A percentile compares a stretch with the other conserved stretches of the same genome.
Conservation (phyloP, 2,888 invertebrate genomes). For the Hydropsyche betteni region DNA sequence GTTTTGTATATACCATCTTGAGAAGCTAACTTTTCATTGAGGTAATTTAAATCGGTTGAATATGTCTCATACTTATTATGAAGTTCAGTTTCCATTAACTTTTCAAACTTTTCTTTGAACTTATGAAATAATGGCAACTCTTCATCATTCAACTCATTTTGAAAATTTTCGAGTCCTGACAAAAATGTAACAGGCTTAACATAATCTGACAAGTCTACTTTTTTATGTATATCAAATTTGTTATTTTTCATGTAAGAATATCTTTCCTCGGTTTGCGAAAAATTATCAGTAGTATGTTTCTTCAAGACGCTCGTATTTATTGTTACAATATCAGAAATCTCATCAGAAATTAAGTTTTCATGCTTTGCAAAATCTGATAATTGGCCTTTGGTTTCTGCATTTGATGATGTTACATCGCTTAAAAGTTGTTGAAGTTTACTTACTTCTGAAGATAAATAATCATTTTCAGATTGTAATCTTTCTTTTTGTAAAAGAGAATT, state of each 20-base stretch:
- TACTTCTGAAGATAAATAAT: conserved; percentile 70
- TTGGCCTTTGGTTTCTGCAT: conserved; percentile 60
- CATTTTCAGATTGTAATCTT: conserved; percentile 69
- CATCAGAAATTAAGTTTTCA: conserved; percentile 61
- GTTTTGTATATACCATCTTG: conserved; percentile 67
- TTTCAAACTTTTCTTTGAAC: conserved; percentile 67
- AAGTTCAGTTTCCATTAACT: conserved; percentile 66
- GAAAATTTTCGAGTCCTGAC: conserved; percentile 57
- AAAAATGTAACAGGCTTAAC: conserved; percentile 36
- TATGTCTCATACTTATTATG: conserved; percentile 61
- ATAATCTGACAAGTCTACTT: conserved; percentile 18
- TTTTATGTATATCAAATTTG: too few relatives aligned
- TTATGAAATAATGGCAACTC: conserved; percentile 59
- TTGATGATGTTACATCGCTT: conserved; percentile 58
- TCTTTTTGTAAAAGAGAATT: conserved; percentile 71
- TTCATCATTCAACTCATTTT: conserved; percentile 57
- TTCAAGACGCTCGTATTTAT: background rate
- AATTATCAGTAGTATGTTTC: conserved; percentile 53
- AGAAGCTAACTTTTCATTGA: conserved; percentile 63
- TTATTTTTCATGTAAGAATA: too few relatives aligned
- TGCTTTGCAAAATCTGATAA: conserved; percentile 64
- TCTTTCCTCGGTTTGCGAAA: conserved; percentile 16
- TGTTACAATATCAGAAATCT: conserved; percentile 49
- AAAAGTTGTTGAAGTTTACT: conserved; percentile 62
- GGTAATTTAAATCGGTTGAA: conserved; percentile 60